Base-by-base conservation (phyloP, 2,888 invertebrate species). In the Eupithecia tripunctaria region DNA sequence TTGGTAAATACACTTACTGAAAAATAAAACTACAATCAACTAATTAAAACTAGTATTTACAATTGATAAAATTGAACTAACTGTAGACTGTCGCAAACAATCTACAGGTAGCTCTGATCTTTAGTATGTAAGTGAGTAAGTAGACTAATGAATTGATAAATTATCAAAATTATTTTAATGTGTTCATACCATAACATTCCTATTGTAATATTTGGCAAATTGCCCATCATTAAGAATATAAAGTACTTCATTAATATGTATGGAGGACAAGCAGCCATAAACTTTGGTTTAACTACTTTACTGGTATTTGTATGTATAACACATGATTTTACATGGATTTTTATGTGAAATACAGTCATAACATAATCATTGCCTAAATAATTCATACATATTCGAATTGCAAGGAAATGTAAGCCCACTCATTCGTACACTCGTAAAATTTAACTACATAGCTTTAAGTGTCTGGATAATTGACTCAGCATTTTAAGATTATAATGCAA, bases 401-500 rank as follows among this genome's bases (percentile, higher is more conserved):
- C 25, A 56, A 25, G 25, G 25, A 25, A 56, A 14, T 25, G 21
- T 66, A 29, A 6, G 25, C 8, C 21, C n/a, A 65, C 18, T 38
- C 12, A 41, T n/a, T 56, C 51, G 8, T 62, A 25, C 4, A 5
- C 32, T 25, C 38, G 67, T 67, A 36, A 67, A 66, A 38, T 56
- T 69, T 70, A 32, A 76, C 64, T 7, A 64, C n/a, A 38, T n/a
- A 43, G 66, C 64, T 5, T 12, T 51, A 51, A 60, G 62, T 70
- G 67, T 67, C 36, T 29, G 18, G 68, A 72, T 68, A 63, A 72
- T 73, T 73, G 72, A 72, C 73, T 66, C 70, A 68, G 65, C 59
- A 76, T 71, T 69, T 69, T 76, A 64, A 71, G 69, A 73, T 69
- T 67, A 68, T 66, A 69, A 43, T 64, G 56, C 59, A 67, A 68